Evolutionary conservation across 2,888 invertebrate genomes (phyloP).

Genomic region (Clanis bilineata): DNA sequence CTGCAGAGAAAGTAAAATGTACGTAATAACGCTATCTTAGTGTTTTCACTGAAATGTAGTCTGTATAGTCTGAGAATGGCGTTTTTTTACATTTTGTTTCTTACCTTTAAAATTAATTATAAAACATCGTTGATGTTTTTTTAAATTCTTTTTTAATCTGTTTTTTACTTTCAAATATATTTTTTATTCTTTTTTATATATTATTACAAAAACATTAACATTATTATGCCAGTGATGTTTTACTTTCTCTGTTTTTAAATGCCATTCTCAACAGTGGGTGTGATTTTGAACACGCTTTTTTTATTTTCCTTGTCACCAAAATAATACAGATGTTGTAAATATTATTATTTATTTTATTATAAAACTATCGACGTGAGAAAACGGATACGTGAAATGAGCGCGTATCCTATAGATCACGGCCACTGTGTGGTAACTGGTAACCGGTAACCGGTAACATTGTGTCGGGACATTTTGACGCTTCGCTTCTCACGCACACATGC

Average conservation of each 20-base stretch:
- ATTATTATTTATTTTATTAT: too few relatives aligned
- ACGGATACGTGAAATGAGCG: too few relatives aligned
- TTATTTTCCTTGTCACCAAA: background rate
- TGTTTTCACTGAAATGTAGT: constrained; percentile 29
- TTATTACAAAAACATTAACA: background rate
- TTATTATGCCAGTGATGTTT: too few relatives aligned
- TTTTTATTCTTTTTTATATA: constrained; percentile 6
- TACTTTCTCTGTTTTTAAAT: constrained; percentile 71
- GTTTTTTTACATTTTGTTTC: constrained; percentile 38
- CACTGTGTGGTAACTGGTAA: too few relatives aligned
- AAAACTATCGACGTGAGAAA: too few relatives aligned
- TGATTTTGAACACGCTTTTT: constrained; percentile 18
- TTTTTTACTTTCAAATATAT: background rate
- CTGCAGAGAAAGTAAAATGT: constrained; percentile 80
- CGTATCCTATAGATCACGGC: too few relatives aligned
- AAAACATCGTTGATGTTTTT: too few relatives aligned
- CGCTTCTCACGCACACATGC: constrained; percentile 37
- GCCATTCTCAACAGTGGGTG: constrained; percentile 46
- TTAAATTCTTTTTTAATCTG: background rate
- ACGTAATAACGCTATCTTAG: constrained; percentile 40
- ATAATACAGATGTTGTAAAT: too few relatives aligned
- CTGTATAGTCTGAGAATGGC: constrained; percentile 45
- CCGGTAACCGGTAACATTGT: background rate
- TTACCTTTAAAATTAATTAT: too few relatives aligned
- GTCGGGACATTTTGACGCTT: constrained; percentile 16